Base-by-base conservation (phyloP, 2,888 invertebrate genomes). In the Drosophila antonietae region DNA sequence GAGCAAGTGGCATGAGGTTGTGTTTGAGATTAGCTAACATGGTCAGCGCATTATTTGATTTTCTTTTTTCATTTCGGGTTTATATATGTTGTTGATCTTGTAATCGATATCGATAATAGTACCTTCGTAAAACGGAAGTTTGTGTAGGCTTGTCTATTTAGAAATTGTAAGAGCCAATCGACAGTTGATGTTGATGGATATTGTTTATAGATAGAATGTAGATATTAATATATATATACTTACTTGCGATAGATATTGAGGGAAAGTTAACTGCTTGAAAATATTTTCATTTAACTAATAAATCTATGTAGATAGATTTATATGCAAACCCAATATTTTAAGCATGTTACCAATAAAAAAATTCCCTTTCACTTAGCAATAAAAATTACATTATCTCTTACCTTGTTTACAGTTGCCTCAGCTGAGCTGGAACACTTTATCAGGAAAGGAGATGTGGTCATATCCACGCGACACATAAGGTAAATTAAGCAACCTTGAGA, bases 401-500 rank as follows among this genome's bases (percentile, higher is more conserved):
- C 7, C 56, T 49, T 68, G 47, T 59, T 68, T 68, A 9, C 62
- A 93, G 93, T 90, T 71, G 93, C 93, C 58, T 93, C 93, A 46
- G 78, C 88, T 46, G 93, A 93, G 70, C 80, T 93, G 80, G 93
- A 93, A 68, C 92, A 93, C 73, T 88, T 88, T 59, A 93, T 93
- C 72, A 91, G 92, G 74, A 93, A 93, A 73, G 93, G 93, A 63
- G 93, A 93, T 81, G 93, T 93, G 53, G 93, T 93, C 39, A 91
- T 93, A 75, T 93, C 93, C 18, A 93, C 93, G 78, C 90, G 92
- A 44, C 93, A 93, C 80, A 93, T 93, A 79, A 89, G 93, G 93
- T 93, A 83, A 91, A 68, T 58, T 9, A 14, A 41, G 10, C 15
- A 39, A 52, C 66, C 78, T 78, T 78, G 71, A 63, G 23, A 12